Evolutionary conservation across 2,113 vertebrate genomes (phyloP).

Genomic region (Megaptera novaeangliae): DNA sequence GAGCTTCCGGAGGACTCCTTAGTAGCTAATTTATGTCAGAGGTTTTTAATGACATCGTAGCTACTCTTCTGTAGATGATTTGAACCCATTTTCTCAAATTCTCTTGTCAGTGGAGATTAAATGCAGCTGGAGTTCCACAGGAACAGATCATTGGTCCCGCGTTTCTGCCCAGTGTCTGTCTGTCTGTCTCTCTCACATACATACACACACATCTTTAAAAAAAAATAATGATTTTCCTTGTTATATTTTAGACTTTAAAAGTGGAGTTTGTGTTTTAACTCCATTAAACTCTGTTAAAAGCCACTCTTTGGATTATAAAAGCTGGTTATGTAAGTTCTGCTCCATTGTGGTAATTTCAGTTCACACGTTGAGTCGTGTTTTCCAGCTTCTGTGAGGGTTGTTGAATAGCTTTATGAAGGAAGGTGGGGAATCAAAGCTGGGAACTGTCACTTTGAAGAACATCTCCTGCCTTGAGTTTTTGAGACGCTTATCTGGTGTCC

Average conservation of each 20-base stretch:
- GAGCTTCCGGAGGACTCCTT: background rate
- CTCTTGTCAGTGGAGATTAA: background rate
- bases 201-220: background rate
- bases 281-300: background rate
- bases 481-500: conserved; percentile 10
- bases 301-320: background rate
- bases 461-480: background rate
- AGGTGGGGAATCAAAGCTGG: background rate
- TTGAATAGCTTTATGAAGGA: conserved; percentile 6
- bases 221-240: background rate
- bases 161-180: background rate
- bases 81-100: background rate
- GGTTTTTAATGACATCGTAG: background rate
- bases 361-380: background rate
- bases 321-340: background rate
- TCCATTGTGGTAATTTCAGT: background rate
- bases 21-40: background rate
- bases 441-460: background rate
- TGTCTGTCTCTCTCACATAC: no score
- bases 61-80: background rate
- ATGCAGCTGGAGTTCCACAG: background rate
- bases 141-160: background rate
- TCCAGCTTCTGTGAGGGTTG: background rate
- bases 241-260: background rate
- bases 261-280: conserved; percentile 20